Conservation (phyloP, 2,113 vertebrate genomes). For the Pollachius pollachius region DNA sequence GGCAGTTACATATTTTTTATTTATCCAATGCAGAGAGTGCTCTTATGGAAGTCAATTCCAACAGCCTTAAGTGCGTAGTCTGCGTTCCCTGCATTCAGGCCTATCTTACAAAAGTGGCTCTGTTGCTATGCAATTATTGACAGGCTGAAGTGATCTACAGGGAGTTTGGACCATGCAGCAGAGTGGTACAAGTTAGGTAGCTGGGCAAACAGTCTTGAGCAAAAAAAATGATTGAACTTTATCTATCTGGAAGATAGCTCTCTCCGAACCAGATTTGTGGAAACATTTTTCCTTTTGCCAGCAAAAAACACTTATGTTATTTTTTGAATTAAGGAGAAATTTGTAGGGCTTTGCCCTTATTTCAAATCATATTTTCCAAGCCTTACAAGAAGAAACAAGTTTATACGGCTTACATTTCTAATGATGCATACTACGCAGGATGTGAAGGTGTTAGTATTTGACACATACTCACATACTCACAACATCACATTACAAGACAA, state of each 20-base stretch:
- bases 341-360: no score
- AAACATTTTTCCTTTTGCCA: neutral
- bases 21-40: neutral
- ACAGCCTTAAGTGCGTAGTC: conserved; percentile 22
- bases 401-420: no score
- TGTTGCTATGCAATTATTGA: conserved; percentile 21
- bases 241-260: neutral
- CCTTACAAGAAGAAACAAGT: no score
- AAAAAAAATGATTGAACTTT: neutral
- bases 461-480: no score
- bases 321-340: no score
- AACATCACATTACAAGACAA: no score
- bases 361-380: no score
- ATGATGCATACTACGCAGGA: no score
- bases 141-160: neutral
- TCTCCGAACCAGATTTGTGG: neutral
- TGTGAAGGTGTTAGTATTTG: no score
- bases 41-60: conserved; percentile 23
- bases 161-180: conserved; percentile 3
- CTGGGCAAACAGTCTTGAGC: conserved; percentile 9
- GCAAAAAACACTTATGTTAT: neutral
- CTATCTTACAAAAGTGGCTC: conserved; percentile 21
- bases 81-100: conserved; percentile 23
- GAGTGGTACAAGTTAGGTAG: neutral
- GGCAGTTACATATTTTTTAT: neutral